Evolutionary conservation across 2,888 invertebrate species (phyloP), one percentile per base, ranked within the genome.

Genomic region (Norana najaformis): DNA sequence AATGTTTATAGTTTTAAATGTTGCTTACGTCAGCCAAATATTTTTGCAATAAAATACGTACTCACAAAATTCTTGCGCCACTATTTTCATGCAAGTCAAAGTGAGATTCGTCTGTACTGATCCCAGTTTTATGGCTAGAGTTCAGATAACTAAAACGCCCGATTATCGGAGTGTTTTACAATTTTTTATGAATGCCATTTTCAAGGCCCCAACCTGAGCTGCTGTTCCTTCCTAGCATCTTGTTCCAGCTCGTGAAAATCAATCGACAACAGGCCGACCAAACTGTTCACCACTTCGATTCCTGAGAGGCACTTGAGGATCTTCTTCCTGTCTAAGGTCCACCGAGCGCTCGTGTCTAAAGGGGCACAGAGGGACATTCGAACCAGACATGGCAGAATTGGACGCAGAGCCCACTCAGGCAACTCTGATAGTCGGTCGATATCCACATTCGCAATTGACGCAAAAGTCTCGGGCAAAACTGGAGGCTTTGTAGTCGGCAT

Each of bases 161-260:
- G 41, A 41, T 18, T 41, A 2, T 41, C 41, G 13, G 41, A 3
- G 53, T 30, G 4, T 2, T 11, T 30, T 2, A 3, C 30, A 6
- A 3, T 53, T 53, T 53, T 2, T 23, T 4, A 3, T 53, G 23
- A 13, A 53, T 30, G 30, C 30, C 53, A 53, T 13, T 30, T 53
- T 30, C 8, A 69, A 69, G n/a, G 69, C 30, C 69, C 69, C 94
- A 97, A 97, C 97, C 97, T 96, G 92, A 98, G 96, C 95, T 97
- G 97, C 93, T 98, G 97, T 94, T 98, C 98, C 94, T 97, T 98
- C 93, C 97, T 97, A 0, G 98, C 97, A 94, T 98, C 98, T 35
- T 97, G 96, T 95, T 98, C 98, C 88, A 99, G 95, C 39, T 97
- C 96, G 94, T 98, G 98, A 94, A 98, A 98, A 95, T 98, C 98